phyloP scores from a whole-genome alignment of 2,113 vertebrate genomes.

The Psephotus haematonotus region DNA sequence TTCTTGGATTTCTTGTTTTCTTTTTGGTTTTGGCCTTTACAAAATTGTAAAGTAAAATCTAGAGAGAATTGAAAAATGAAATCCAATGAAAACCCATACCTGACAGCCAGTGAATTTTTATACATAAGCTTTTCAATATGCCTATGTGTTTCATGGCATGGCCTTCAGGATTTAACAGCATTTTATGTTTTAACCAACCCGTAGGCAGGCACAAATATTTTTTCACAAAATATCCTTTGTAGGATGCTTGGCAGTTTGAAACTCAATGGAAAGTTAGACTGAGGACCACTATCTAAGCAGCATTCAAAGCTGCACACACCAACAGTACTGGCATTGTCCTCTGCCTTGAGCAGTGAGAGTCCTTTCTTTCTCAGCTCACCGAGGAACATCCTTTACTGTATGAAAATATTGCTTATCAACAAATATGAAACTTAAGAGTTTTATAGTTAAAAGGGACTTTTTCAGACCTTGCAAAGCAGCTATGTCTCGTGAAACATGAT shows the following conservation, averaged over 20 bases:
- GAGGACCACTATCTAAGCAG: not conserved
- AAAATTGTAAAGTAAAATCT: not conserved
- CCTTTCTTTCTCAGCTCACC: not conserved
- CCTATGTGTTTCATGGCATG: not conserved
- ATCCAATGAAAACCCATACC: not conserved
- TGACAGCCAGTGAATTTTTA: constrained; percentile 3
- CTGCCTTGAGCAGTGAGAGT: not conserved
- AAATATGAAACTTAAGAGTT: not conserved
- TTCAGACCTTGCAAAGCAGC: not conserved
- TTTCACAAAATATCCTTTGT: constrained; percentile 41
- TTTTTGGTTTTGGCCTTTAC: not conserved
- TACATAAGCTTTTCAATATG: constrained; percentile 10
- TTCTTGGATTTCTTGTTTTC: not conserved
- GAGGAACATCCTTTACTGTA: not conserved
- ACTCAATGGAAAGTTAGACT: not conserved
- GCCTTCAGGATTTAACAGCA: not conserved
- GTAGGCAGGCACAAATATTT: not conserved
- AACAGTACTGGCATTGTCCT: constrained; percentile 5
- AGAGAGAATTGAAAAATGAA: not conserved
- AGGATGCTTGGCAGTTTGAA: not conserved
- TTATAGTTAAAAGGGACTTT: not conserved
- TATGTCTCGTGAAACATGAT: not conserved
- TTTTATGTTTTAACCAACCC: not conserved
- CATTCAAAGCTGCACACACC: not conserved
- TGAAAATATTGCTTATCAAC: not conserved